Conservation (phyloP, 2,888 invertebrate genomes). For the Nomada flava region DNA sequence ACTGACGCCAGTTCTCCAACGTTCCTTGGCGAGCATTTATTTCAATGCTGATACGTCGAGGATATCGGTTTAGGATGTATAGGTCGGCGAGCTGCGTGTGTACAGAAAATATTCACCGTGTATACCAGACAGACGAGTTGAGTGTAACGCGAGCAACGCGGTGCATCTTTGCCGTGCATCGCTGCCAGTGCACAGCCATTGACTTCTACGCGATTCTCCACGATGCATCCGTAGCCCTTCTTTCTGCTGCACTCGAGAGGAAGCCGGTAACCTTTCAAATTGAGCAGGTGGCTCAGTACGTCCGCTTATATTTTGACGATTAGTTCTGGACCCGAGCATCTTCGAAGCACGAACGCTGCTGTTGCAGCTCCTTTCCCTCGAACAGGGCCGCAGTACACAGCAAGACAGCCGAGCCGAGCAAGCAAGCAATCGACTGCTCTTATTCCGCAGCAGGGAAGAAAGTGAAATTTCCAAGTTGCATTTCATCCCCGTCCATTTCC, state of each 20-base stretch:
- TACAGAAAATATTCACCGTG: conserved; percentile 36
- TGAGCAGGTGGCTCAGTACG: conserved; percentile 69
- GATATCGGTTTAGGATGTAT: conserved; percentile 33
- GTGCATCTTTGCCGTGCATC: conserved; percentile 31
- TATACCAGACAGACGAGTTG: conserved; percentile 58
- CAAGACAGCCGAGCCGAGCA: not conserved
- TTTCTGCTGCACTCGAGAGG: conserved; percentile 48
- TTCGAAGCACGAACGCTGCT: conserved; percentile 53
- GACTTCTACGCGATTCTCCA: conserved; percentile 66
- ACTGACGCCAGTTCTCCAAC: not conserved
- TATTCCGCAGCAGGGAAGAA: not conserved
- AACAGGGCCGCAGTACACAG: conserved; percentile 59
- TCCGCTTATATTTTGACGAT: conserved; percentile 76
- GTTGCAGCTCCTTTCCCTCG: conserved; percentile 44
- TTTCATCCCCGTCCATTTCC: not conserved
- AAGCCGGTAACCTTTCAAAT: conserved; percentile 69
- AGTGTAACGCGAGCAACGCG: conserved; percentile 61
- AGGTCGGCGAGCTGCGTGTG: conserved; percentile 7
- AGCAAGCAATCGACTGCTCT: not conserved
- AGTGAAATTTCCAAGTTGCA: conserved; percentile 9
- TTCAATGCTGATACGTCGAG: conserved; percentile 51
- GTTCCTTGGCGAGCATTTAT: conserved; percentile 32
- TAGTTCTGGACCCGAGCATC: conserved; percentile 73
- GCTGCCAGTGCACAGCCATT: conserved; percentile 44
- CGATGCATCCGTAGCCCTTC: conserved; percentile 44